Evolutionary conservation across 2,113 vertebrate species (phyloP).

Genomic region (Apteryx owenii): DNA sequence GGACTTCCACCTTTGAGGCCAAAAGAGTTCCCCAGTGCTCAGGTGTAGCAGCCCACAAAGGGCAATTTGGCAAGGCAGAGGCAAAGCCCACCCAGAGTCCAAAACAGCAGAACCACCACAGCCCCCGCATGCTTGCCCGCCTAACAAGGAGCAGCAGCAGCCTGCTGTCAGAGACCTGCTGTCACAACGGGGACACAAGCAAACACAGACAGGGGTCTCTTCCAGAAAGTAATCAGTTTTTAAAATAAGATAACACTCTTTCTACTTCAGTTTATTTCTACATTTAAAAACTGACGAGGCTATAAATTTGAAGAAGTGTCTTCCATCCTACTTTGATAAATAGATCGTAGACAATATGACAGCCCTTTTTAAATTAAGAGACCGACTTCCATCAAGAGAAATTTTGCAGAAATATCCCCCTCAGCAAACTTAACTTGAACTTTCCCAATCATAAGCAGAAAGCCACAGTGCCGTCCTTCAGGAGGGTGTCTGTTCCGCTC

Average conservation of each 20-base stretch:
- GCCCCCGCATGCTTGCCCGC: neutral
- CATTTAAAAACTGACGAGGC: conserved; percentile 37
- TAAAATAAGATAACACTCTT: conserved; percentile 28
- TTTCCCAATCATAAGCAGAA: conserved; percentile 18
- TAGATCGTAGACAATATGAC: neutral
- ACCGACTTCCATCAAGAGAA: conserved; percentile 30
- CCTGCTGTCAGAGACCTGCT: neutral
- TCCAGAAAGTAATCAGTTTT: conserved; percentile 46
- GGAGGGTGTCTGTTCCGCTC: neutral
- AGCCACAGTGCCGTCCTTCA: neutral
- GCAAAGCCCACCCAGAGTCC: neutral
- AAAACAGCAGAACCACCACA: neutral
- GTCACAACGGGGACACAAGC: conserved; percentile 30
- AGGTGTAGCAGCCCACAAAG: neutral
- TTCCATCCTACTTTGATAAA: conserved; percentile 33
- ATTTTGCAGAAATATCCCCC: neutral
- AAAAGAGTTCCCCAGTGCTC: neutral
- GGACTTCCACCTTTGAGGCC: neutral
- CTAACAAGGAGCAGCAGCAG: neutral
- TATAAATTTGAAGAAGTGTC: conserved; percentile 24
- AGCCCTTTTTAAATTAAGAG: conserved; percentile 39
- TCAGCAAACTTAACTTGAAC: conserved; percentile 30
- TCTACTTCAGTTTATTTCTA: conserved; percentile 40
- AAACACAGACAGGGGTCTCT: neutral
- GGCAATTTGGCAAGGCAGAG: neutral